Evolutionary conservation across 2,113 vertebrate genomes (phyloP).

Genomic region (Apteryx owenii): DNA sequence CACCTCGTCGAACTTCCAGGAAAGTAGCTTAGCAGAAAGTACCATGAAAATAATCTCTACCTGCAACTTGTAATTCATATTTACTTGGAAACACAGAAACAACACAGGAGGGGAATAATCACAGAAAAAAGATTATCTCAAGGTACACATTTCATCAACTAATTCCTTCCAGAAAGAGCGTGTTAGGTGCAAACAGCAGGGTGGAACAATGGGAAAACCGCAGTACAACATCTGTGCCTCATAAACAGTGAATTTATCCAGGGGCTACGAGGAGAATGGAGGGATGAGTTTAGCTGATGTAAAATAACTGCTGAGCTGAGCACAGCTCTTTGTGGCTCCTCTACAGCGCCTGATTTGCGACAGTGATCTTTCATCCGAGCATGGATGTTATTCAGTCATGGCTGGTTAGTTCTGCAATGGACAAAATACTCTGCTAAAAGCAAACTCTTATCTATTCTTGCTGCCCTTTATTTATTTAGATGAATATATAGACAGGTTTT

Average conservation of each 20-base stretch:
- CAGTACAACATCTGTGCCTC: not conserved
- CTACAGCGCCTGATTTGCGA: slow-evolving; percentile 43
- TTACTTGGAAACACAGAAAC: not conserved
- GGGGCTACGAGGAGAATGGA: not conserved
- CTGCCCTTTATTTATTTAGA: slow-evolving; percentile 24
- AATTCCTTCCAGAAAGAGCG: not conserved
- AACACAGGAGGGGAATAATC: not conserved
- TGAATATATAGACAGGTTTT: not conserved
- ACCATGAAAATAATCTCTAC: not conserved
- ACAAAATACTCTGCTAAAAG: slow-evolving; percentile 54
- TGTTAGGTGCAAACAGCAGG: not conserved
- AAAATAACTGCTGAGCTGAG: not conserved
- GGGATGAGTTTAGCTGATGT: slow-evolving; percentile 17
- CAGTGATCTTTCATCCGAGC: slow-evolving; percentile 54
- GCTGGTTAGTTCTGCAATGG: slow-evolving; percentile 67
- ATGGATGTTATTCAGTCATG: slow-evolving; percentile 42
- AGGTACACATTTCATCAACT: not conserved
- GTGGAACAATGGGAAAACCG: not conserved
- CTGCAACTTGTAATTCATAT: not conserved
- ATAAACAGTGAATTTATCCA: not conserved
- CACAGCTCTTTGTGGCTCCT: slow-evolving; percentile 11
- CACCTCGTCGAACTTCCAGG: not conserved
- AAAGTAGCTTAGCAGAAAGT: not conserved
- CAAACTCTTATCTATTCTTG: not conserved
- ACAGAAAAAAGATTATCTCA: not conserved